Conservation (phyloP, 2,113 vertebrate species). For the Notechis scutatus region DNA sequence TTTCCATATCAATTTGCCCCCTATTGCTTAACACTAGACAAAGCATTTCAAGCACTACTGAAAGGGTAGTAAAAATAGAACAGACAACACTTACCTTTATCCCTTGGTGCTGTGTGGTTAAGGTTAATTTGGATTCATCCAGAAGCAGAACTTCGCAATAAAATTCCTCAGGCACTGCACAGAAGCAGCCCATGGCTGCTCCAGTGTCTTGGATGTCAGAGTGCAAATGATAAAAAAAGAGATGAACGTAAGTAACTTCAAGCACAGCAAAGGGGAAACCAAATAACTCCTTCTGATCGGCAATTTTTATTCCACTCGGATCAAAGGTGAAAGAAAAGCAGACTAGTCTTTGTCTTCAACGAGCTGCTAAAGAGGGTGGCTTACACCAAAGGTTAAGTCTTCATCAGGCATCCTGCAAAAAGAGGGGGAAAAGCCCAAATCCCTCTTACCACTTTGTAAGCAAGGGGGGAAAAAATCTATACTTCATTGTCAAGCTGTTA, state of each 20-base stretch:
- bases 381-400: not conserved
- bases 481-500: not conserved
- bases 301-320: not conserved
- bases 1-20: not conserved
- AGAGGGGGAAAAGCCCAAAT: not conserved
- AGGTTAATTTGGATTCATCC: conserved; percentile 82
- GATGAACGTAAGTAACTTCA: not conserved
- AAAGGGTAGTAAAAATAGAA: conserved; percentile 1
- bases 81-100: conserved; percentile 75
- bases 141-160: conserved; percentile 90
- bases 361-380: not conserved
- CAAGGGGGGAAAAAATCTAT: not conserved
- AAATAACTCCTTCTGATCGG: not conserved
- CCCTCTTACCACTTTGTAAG: not conserved
- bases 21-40: conserved; percentile 7
- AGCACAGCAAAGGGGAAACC: not conserved
- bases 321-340: not conserved
- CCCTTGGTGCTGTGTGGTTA: conserved; percentile 82
- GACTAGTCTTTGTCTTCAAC: not conserved
- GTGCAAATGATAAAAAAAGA: not conserved
- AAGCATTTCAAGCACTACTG: conserved; percentile 23
- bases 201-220: conserved; percentile 41
- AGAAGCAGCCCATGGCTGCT: conserved; percentile 82
- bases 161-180: conserved; percentile 83
- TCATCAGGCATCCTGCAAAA: not conserved